phyloP scores from a whole-genome alignment of 2,888 invertebrate genomes.

The Cepaea hortensis region DNA sequence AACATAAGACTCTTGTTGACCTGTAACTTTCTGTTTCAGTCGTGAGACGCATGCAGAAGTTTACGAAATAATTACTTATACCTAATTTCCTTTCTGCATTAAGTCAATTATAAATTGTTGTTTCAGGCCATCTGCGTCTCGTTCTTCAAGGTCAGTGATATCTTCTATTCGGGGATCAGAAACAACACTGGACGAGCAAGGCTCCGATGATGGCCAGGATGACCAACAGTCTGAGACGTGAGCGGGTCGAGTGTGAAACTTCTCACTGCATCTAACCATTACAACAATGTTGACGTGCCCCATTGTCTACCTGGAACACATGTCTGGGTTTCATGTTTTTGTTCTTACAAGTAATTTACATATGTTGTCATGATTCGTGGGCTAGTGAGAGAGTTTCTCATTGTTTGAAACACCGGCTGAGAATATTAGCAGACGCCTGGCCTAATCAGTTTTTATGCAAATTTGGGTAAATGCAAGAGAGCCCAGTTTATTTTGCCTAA shows the following conservation, averaged over 20 bases:
- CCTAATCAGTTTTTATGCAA: slow-evolving; percentile 22
- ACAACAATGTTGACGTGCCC: slow-evolving; percentile 29
- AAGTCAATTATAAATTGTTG: not conserved
- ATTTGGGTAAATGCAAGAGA: slow-evolving; percentile 11
- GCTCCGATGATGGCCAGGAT: slow-evolving; percentile 52
- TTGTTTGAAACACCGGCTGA: not conserved
- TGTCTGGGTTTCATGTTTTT: not conserved
- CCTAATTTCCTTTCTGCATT: not conserved
- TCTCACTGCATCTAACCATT: not conserved
- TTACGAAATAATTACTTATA: too few relatives aligned
- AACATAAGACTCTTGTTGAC: too few relatives aligned
- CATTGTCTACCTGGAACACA: slow-evolving; percentile 13
- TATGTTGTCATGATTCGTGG: not conserved
- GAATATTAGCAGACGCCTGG: too few relatives aligned
- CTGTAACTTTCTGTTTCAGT: too few relatives aligned
- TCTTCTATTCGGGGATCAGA: slow-evolving; percentile 46
- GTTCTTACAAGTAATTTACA: not conserved
- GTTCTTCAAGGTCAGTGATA: slow-evolving; percentile 47
- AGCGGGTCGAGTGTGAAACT: slow-evolving; percentile 6
- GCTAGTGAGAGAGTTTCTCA: not conserved
- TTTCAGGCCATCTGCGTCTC: slow-evolving; percentile 48
- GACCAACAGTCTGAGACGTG: slow-evolving; percentile 49
- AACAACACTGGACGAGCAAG: slow-evolving; percentile 51
- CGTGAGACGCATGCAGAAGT: too few relatives aligned
- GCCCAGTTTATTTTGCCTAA: not conserved